Evolutionary conservation across 2,888 invertebrate species (phyloP).

Genomic region (Gymnocheta viridis): DNA sequence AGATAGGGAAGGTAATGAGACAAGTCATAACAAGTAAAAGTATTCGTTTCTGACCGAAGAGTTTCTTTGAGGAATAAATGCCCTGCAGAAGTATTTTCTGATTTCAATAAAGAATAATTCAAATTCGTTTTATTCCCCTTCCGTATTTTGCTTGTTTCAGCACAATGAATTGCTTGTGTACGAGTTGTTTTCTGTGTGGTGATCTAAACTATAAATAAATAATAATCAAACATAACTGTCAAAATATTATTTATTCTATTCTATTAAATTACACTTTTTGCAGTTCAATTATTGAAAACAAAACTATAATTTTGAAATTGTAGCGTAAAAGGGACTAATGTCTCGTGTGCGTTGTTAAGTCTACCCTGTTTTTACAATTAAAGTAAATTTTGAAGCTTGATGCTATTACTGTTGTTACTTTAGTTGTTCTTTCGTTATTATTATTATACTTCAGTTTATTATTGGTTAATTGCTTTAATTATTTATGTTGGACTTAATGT

Average conservation of each 20-base stretch:
- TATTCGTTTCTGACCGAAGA: too few species aligned
- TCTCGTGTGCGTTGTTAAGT: not conserved
- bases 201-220: too few species aligned
- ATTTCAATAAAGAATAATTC: too few species aligned
- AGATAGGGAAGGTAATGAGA: too few species aligned
- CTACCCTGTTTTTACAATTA: constrained; percentile 6
- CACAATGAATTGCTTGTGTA: not conserved
- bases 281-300: not conserved
- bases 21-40: too few species aligned
- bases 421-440: constrained; percentile 17
- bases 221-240: not conserved
- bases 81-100: too few species aligned
- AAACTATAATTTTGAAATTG: not conserved
- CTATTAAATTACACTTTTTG: constrained; percentile 14
- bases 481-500: not conserved
- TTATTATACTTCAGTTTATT: constrained; percentile 5
- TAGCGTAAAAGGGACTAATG: constrained; percentile 14
- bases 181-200: not conserved
- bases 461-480: constrained; percentile 34
- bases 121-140: too few species aligned
- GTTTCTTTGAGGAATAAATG: too few species aligned
- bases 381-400: constrained; percentile 26
- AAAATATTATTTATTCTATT: not conserved
- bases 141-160: too few species aligned
- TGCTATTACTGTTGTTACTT: not conserved